Evolutionary conservation across 2,797 vertebrate species (phyloP).

Genomic region (Tokudaia muenninki): DNA sequence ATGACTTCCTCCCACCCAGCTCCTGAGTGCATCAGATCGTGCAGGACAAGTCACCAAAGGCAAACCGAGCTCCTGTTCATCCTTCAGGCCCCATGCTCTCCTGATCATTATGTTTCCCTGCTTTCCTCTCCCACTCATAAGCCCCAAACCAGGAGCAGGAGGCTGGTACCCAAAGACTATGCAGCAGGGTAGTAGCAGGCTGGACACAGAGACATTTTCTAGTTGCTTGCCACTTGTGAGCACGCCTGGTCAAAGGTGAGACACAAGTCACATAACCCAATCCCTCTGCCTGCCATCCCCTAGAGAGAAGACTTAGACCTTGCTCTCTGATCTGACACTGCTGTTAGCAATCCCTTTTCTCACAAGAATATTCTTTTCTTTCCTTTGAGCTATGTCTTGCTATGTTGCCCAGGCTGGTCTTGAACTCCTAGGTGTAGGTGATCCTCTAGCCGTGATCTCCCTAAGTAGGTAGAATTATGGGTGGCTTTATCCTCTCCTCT

Average conservation of each 20-base stretch:
- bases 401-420: background rate
- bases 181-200: background rate
- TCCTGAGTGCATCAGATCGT: background rate
- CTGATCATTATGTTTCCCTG: background rate
- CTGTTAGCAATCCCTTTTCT: background rate
- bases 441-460: background rate
- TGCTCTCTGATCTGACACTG: background rate
- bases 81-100: fast-evolving
- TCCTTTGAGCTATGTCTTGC: background rate
- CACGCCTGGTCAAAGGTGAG: background rate
- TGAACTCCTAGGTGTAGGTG: background rate
- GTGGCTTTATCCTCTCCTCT: background rate
- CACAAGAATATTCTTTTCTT: background rate
- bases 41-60: background rate
- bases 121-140: background rate
- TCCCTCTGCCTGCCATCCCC: background rate
- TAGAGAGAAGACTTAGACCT: background rate
- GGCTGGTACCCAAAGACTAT: background rate
- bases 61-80: background rate
- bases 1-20: background rate
- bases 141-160: background rate
- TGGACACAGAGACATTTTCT: background rate
- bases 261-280: background rate
- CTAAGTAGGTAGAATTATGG: background rate
- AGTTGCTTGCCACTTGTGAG: background rate